A percentile compares a stretch with the other conserved stretches of the same genome.
These are phyloP conservation scores for Sebastiscus tertius DNA, from an alignment of 2,797 vertebrate genomes.

Conservation along the genomic window DNA sequence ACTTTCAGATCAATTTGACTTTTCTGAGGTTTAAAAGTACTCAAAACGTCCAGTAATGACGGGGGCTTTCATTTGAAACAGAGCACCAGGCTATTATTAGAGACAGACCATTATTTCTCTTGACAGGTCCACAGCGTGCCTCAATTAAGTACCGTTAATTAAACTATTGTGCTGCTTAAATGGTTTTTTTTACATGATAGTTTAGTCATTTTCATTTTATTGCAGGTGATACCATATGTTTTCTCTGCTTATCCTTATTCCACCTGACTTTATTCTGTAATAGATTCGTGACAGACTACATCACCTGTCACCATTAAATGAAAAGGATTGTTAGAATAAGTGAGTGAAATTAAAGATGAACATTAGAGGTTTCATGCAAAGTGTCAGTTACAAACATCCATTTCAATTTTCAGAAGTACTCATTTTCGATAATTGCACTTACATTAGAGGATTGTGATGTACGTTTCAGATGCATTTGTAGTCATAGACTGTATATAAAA, in stretches of 20 bases:
- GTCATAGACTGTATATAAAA: too few species aligned
- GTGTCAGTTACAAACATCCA: background rate
- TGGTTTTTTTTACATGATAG: slow-evolving; percentile 3
- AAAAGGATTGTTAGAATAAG: background rate
- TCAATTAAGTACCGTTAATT: slow-evolving; percentile 44
- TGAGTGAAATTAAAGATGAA: background rate
- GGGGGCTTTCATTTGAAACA: slow-evolving; percentile 17
- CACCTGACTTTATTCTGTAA: background rate
- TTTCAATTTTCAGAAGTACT: background rate
- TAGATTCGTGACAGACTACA: background rate
- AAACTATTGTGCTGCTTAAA: slow-evolving; percentile 21
- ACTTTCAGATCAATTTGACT: background rate
- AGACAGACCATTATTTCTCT: slow-evolving; percentile 40
- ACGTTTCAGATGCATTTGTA: background rate
- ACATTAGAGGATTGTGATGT: background rate
- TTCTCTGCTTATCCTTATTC: background rate
- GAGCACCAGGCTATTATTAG: slow-evolving; percentile 36
- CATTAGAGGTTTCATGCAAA: background rate
- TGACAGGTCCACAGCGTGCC: slow-evolving; percentile 31
- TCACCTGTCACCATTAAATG: background rate
- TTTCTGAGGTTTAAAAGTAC: background rate
- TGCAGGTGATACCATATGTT: background rate
- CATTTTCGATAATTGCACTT: background rate
- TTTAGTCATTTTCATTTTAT: background rate
- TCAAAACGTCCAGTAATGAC: slow-evolving; percentile 1